A percentile compares a stretch with the other conserved stretches of the same genome.
Conservation (phyloP, 2,113 vertebrate genomes). For the Seriola quinqueradiata region DNA sequence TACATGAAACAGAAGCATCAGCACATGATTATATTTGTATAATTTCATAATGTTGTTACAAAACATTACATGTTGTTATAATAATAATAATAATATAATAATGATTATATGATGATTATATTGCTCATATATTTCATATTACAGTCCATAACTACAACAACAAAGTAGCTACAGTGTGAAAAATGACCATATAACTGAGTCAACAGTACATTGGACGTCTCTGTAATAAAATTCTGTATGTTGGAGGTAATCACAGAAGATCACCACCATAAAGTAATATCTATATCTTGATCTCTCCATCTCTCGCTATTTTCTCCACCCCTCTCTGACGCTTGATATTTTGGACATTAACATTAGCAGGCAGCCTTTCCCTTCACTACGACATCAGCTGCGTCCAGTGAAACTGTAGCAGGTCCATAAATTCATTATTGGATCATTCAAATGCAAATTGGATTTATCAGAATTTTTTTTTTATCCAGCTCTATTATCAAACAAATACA, state of each 20-base stretch:
- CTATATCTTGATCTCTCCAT: no score
- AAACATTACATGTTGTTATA: neutral
- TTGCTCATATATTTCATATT: neutral
- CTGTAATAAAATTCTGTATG: neutral
- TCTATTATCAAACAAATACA: no score
- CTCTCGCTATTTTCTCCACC: no score
- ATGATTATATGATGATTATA: neutral
- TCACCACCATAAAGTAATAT: no score
- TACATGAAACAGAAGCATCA: neutral
- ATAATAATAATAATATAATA: neutral
- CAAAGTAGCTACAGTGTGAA: neutral
- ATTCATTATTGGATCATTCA: no score
- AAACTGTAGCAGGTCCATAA: neutral
- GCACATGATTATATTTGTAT: neutral
- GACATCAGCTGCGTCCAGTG: neutral
- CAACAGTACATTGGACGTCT: neutral
- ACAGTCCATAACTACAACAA: neutral
- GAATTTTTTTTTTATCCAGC: no score
- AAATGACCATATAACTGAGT: neutral
- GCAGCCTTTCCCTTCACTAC: neutral
- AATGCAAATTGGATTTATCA: no score
- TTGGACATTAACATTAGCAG: no score
- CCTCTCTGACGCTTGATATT: no score
- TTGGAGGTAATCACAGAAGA: neutral
- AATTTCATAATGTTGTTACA: neutral